Percentiles rank a stretch among this genome's conserved stretches.
These are phyloP conservation scores for Cydia splendana DNA, from an alignment of 1,140 invertebrate genomes.

Conservation along the genomic window DNA sequence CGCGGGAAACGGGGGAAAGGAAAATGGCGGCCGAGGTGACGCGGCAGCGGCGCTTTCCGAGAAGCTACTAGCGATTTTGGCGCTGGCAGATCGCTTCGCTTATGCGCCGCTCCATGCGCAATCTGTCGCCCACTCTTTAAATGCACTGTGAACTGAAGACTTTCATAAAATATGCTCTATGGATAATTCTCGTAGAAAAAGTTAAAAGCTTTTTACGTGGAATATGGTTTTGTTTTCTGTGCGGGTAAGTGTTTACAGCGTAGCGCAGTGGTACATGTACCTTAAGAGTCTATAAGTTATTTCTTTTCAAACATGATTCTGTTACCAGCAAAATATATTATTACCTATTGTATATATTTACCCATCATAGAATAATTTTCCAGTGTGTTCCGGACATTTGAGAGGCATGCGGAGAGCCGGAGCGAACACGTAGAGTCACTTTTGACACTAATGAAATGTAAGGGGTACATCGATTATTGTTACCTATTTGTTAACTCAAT, in stretches of 20 bases:
- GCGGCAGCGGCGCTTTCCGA: slow-evolving; percentile 47
- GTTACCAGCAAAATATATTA: no score
- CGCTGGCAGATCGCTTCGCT: slow-evolving; percentile 38
- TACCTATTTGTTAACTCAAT: no score
- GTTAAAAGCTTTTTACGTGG: not conserved
- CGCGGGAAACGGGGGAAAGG: slow-evolving; percentile 53
- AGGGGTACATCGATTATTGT: no score
- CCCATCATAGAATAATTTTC: no score
- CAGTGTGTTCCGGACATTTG: no score
- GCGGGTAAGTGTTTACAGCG: not conserved
- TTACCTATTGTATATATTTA: no score
- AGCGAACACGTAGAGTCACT: no score
- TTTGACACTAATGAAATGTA: no score
- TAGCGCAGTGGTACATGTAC: not conserved
- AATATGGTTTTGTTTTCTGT: not conserved
- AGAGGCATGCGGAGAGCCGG: no score
- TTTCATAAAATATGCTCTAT: slow-evolving; percentile 27
- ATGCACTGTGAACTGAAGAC: slow-evolving; percentile 15
- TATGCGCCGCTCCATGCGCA: slow-evolving; percentile 59
- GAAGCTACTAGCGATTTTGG: slow-evolving; percentile 48
- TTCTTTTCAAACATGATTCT: not conserved
- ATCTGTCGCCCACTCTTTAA: slow-evolving; percentile 20
- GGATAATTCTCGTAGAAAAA: slow-evolving; percentile 15
- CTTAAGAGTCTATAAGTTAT: not conserved
- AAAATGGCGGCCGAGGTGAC: slow-evolving; percentile 40